Conservation (phyloP, 2,797 vertebrate species). For the Chaetodon trifasciatus region DNA sequence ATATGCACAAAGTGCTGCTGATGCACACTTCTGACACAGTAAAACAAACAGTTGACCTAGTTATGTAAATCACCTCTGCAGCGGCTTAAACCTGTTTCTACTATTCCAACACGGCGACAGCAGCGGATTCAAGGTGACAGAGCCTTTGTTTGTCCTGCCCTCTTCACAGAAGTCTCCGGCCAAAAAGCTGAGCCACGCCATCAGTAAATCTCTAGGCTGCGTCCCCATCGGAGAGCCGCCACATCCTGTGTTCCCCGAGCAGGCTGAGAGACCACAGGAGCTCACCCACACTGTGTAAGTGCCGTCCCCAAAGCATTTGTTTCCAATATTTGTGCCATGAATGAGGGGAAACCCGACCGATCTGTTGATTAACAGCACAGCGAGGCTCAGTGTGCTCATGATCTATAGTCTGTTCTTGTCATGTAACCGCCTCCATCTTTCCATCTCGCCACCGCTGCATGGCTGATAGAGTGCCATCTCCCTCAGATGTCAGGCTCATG, state of each 20-base stretch:
- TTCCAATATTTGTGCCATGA: constrained; percentile 29
- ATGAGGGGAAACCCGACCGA: constrained; percentile 9
- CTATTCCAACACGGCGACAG: neutral
- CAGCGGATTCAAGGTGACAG: constrained; percentile 21
- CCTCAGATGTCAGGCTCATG: constrained; percentile 40
- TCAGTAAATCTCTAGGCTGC: constrained; percentile 97
- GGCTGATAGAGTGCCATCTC: constrained; percentile 51
- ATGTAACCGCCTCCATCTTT: constrained; percentile 67
- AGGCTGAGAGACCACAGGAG: constrained; percentile 94
- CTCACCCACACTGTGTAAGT: constrained; percentile 96
- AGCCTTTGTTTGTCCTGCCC: constrained; percentile 39
- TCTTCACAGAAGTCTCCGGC: constrained; percentile 95
- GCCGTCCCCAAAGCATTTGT: neutral
- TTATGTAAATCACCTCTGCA: constrained; percentile 50
- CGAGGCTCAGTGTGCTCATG: constrained; percentile 17
- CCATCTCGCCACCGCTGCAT: constrained; percentile 43
- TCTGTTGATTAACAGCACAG: constrained; percentile 52
- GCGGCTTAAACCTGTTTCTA: constrained; percentile 12
- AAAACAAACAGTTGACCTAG: constrained; percentile 47
- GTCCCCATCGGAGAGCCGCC: constrained; percentile 95
- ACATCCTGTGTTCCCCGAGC: constrained; percentile 95
- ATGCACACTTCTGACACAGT: constrained; percentile 34
- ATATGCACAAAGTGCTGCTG: constrained; percentile 22
- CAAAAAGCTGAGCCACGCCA: constrained; percentile 99
- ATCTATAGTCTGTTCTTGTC: constrained; percentile 57